A percentile compares a stretch with the other conserved stretches of the same genome.
phyloP scores from a whole-genome alignment of 2,888 invertebrate species.

The Nasonia oneida region DNA sequence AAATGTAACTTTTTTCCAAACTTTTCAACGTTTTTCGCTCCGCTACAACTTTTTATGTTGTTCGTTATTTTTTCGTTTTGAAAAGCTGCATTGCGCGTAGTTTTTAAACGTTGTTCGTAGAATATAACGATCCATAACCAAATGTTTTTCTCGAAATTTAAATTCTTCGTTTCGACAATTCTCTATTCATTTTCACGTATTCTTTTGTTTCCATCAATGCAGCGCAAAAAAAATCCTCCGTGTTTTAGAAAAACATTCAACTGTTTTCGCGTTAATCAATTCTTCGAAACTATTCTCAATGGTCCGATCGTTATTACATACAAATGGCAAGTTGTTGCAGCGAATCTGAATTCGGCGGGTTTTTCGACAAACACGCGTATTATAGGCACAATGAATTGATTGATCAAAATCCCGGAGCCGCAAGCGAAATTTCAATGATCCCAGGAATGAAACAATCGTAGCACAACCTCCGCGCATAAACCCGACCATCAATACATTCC shows the following conservation, averaged over 20 bases:
- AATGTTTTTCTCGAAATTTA: no score
- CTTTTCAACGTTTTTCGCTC: background rate
- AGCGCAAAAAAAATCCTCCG: no score
- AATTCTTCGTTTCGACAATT: no score
- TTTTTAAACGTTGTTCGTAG: background rate
- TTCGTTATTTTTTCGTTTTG: background rate
- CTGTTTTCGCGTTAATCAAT: background rate
- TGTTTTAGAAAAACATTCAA: no score
- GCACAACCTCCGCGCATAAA: background rate
- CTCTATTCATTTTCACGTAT: background rate
- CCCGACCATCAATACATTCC: slow-evolving; percentile 34
- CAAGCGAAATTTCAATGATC: slow-evolving; percentile 4
- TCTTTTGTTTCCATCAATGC: background rate
- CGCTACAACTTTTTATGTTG: background rate
- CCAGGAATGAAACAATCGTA: slow-evolving; percentile 29
- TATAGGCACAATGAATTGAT: background rate
- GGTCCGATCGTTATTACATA: no score
- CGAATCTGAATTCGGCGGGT: no score
- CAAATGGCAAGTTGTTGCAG: no score
- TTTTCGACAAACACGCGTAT: no score
- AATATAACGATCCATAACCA: no score
- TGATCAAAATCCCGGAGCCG: background rate
- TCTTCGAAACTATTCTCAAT: background rate
- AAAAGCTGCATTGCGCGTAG: background rate
- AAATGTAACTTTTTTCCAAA: background rate